Evolutionary conservation across 2,797 vertebrate genomes (phyloP), one percentile per base, ranked within the genome.

Genomic region (Spinibarbus caldwelli): DNA sequence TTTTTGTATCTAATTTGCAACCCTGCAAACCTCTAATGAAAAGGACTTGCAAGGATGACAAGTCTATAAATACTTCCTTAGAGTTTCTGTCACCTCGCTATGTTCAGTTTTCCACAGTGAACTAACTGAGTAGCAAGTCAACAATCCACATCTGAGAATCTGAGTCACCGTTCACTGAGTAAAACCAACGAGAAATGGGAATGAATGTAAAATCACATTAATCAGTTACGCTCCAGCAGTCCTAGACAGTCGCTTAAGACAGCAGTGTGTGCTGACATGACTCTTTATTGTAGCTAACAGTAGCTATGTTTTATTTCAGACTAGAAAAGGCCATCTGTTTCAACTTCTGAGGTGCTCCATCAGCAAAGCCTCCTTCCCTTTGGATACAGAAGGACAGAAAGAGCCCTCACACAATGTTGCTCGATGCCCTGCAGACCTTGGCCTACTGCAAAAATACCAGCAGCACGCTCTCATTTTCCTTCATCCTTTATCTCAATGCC

Each of bases 361-460:
- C 84, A 86, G 78, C 84, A 89, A 84, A 31, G 57, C 36, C 34
- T 59, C 9, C 54, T 81, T 71, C 67, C 47, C 43, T 52, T 80
- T 59, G 59, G 71, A 85, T 66, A 80, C 36, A 77, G 66, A 59
- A 49, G 29, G 52, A 82, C 29, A 52, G 79, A 82, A 59, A 71
- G 62, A 76, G 34, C 52, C 52, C 84, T 87, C 78, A 86, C 41
- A 78, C 26, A 70, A 54, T 70, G 86, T 57, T 68, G 31, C 78
- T 87, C 66, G 23, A 38, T 85, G 80, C 79, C 81, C 83, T 87
- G 83, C 29, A 84, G 86, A 84, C 81, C 72, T 47, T 87, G 73
- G 19, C 64, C 52, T 71, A 19, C 68, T 54, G 70, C 45, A 79
- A 84, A 87, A 86, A 86, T 83, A 84, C 84, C 36, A 64, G 41